A percentile compares a stretch with the other conserved stretches of the same genome.
These are phyloP conservation scores for Zaprionus capensis DNA, from an alignment of 1,140 invertebrate genomes.

Conservation along the genomic window DNA sequence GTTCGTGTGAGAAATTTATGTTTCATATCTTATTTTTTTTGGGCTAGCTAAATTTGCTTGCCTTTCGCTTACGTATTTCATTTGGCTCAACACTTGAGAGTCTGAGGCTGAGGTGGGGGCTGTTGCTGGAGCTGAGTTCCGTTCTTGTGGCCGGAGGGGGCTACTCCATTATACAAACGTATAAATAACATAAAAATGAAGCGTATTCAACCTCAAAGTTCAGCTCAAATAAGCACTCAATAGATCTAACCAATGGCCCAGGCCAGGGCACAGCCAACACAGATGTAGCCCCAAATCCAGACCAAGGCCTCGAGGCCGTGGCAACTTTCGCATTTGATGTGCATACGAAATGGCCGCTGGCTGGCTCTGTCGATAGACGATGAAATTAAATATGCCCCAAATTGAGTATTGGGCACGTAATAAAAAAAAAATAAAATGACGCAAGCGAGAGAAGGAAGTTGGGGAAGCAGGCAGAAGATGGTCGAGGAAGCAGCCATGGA, in stretches of 20 bases:
- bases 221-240: slow-evolving; percentile 81
- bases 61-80: slow-evolving; percentile 49
- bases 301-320: not conserved
- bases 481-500: not conserved
- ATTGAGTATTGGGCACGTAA: slow-evolving; percentile 83
- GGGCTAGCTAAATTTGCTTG: slow-evolving; percentile 42
- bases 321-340: slow-evolving; percentile 62
- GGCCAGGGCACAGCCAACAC: not conserved
- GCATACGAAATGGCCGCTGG: slow-evolving; percentile 73
- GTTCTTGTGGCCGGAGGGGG: slow-evolving; percentile 1
- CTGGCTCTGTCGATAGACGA: slow-evolving; percentile 74
- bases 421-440: slow-evolving; percentile 67
- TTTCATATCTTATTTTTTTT: slow-evolving; percentile 24
- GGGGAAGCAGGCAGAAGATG: not conserved
- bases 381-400: slow-evolving; percentile 82
- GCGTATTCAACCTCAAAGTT: slow-evolving; percentile 81
- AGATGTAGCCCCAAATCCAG: not conserved
- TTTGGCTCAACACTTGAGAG: slow-evolving; percentile 53
- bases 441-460: slow-evolving; percentile 2
- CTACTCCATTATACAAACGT: slow-evolving; percentile 13
- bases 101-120: not conserved
- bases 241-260: slow-evolving; percentile 58
- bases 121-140: slow-evolving; percentile 8
- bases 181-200: slow-evolving; percentile 83
- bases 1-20: slow-evolving; percentile 53